Conservation (phyloP, 2,113 vertebrate species). For the Martes martes region DNA sequence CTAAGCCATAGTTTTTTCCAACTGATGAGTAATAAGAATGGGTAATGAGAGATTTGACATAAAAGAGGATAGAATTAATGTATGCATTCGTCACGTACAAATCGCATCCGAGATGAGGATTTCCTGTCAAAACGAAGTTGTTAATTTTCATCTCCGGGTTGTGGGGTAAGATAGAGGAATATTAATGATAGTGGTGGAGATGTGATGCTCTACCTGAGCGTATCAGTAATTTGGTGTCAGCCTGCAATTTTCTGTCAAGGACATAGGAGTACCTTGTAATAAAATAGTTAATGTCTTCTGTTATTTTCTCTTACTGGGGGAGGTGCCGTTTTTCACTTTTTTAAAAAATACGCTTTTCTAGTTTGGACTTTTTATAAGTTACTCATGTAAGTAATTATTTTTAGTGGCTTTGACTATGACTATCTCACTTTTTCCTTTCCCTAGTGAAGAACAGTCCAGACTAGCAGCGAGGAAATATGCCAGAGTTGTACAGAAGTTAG, state of each 20-base stretch:
- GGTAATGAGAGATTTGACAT: not conserved
- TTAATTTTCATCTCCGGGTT: not conserved
- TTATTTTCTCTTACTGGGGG: not conserved
- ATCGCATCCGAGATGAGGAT: not conserved
- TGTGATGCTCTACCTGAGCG: not conserved
- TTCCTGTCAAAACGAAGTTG: not conserved
- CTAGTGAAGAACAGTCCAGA: constrained; percentile 96
- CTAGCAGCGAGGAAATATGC: constrained; percentile 98
- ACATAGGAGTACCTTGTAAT: not conserved
- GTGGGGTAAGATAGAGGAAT: not conserved
- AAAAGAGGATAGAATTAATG: not conserved
- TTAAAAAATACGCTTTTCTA: not conserved
- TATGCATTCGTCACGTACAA: not conserved
- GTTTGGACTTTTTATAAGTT: not conserved
- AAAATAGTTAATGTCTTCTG: not conserved
- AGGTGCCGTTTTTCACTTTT: not conserved
- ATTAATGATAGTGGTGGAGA: not conserved
- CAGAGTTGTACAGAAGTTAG: constrained; percentile 97
- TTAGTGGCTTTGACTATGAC: not conserved
- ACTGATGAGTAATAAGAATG: not conserved
- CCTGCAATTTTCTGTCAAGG: not conserved
- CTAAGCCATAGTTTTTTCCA: not conserved
- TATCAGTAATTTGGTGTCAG: not conserved
- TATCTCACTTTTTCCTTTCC: constrained; percentile 28
- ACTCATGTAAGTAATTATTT: not conserved